phyloP scores from a whole-genome alignment of 1,140 invertebrate genomes.

The Vanessa atalanta region DNA sequence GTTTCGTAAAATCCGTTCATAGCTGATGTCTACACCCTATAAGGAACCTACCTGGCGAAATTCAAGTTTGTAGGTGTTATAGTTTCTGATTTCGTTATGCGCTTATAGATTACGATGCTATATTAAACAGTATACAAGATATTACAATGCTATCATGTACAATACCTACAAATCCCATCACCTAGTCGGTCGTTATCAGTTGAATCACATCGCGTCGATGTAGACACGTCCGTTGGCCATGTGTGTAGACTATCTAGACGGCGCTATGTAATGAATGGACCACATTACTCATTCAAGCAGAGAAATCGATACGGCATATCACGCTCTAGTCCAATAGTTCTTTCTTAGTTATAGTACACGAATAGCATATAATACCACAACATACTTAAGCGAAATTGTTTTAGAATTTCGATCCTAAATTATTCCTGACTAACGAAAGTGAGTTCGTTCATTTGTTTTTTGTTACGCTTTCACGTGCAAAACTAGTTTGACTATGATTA shows the following conservation, averaged over 20 bases:
- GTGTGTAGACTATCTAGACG: conserved; percentile 17
- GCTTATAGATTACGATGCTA: no score
- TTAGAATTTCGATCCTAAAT: not conserved
- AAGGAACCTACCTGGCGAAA: no score
- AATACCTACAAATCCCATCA: not conserved
- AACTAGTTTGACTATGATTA: no score
- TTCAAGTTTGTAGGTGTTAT: no score
- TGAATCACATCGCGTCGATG: conserved; percentile 16
- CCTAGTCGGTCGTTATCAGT: conserved; percentile 19
- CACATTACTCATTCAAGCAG: conserved; percentile 31
- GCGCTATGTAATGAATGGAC: conserved; percentile 25
- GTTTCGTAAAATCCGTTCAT: no score
- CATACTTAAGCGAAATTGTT: no score
- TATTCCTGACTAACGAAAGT: not conserved
- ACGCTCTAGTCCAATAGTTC: not conserved
- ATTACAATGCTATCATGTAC: not conserved
- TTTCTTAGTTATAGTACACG: not conserved
- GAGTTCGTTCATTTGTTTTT: no score
- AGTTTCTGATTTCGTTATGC: no score
- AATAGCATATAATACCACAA: not conserved
- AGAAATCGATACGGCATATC: conserved; percentile 28
- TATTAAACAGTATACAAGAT: no score
- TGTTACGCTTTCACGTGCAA: no score
- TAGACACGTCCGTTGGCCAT: conserved; percentile 24
- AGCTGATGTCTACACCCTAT: no score